These are phyloP conservation scores for Caenorhabditis afra DNA, from an alignment of 2,888 invertebrate genomes.

Conservation along the genomic window DNA sequence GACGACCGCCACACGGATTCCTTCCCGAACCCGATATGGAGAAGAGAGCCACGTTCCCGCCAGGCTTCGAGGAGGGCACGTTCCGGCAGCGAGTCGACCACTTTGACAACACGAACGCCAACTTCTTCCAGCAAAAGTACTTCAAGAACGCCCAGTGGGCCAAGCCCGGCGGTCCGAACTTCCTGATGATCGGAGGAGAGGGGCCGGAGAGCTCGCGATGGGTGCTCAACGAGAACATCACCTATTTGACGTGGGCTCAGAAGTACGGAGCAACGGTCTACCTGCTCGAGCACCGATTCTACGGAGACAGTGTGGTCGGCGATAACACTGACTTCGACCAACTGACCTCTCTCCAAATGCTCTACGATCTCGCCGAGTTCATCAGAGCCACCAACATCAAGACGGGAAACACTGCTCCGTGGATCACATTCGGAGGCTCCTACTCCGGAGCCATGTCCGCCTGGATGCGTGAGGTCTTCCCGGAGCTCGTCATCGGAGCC, in stretches of 20 bases:
- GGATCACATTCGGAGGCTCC: constrained; percentile 95
- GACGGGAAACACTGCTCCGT: constrained; percentile 83
- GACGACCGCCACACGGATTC: constrained; percentile 64
- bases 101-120: constrained; percentile 61
- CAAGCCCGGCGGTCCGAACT: constrained; percentile 88
- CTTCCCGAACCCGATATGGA: constrained; percentile 43
- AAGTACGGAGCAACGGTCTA: constrained; percentile 87
- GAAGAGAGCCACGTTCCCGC: constrained; percentile 6
- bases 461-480: constrained; percentile 87
- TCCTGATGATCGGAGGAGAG: constrained; percentile 95
- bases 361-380: constrained; percentile 90
- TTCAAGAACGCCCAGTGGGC: constrained; percentile 87
- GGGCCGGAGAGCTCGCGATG: constrained; percentile 80
- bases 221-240: constrained; percentile 61
- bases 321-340: constrained; percentile 85
- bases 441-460: constrained; percentile 63
- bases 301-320: constrained; percentile 88
- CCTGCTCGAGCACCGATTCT: constrained; percentile 92
- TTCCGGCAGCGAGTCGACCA: constrained; percentile 65
- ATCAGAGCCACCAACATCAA: constrained; percentile 85
- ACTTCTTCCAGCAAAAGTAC: constrained; percentile 85
- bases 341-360: constrained; percentile 84
- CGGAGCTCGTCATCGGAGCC: constrained; percentile 88
- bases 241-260: constrained; percentile 60
- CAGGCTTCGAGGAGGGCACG: constrained; percentile 36